Evolutionary conservation across 2,113 vertebrate species (phyloP).

Genomic region (Barnardius zonarius): DNA sequence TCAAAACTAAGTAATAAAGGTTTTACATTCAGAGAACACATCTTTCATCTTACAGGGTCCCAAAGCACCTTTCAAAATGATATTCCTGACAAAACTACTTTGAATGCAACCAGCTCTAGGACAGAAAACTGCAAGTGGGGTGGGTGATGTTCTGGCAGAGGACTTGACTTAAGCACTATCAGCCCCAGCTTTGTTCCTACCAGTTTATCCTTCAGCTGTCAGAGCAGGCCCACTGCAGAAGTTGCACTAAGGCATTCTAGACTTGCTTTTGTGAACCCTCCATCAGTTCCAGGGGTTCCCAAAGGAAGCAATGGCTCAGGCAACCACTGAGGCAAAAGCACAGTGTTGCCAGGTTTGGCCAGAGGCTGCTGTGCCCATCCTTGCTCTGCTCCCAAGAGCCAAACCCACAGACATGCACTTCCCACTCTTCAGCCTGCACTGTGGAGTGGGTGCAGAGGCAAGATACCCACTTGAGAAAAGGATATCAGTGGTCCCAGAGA

Average conservation of each 20-base stretch:
- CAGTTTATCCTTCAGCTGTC: neutral
- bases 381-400: neutral
- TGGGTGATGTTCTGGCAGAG: constrained; percentile 2
- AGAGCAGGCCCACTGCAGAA: neutral
- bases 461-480: neutral
- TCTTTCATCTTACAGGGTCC: constrained; percentile 70
- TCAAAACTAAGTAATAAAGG: constrained; percentile 65
- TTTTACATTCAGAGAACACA: constrained; percentile 63
- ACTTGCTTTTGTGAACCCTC: neutral
- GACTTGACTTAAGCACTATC: neutral
- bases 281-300: neutral
- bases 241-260: neutral
- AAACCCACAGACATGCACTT: neutral
- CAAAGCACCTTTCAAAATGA: constrained; percentile 66
- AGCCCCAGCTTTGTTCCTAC: neutral
- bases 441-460: neutral
- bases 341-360: fast-evolving
- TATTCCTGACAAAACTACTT: constrained; percentile 59
- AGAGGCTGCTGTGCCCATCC: fast-evolving
- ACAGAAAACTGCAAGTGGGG: neutral
- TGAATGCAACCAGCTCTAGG: constrained; percentile 45
- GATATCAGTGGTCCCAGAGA: neutral
- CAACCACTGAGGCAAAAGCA: neutral
- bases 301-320: neutral
- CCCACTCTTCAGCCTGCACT: fast-evolving